Conservation (phyloP, 2,113 vertebrate species). For the Pachycephala philippinensis region DNA sequence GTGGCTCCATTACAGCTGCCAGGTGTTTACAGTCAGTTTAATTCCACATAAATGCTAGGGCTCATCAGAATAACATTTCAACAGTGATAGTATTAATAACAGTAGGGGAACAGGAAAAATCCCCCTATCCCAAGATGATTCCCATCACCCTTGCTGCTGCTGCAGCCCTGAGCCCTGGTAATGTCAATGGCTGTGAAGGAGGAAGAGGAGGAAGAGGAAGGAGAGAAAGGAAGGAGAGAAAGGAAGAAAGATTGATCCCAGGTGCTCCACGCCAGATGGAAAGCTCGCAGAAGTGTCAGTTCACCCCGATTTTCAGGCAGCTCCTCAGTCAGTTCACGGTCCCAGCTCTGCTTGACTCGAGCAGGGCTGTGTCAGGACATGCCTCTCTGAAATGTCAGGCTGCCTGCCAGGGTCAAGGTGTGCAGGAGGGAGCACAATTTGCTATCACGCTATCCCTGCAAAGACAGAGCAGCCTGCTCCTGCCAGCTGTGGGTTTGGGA, state of each 20-base stretch:
- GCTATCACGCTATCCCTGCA: neutral
- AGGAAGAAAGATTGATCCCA: neutral
- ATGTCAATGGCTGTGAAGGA: fast-evolving
- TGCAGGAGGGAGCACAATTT: neutral
- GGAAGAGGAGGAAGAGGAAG: neutral
- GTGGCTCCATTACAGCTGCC: neutral
- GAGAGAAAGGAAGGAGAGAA: neutral
- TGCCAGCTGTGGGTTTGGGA: neutral
- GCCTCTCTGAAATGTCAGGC: neutral
- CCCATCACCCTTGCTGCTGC: neutral
- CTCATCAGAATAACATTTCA: neutral
- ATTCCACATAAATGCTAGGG: neutral
- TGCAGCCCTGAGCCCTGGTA: neutral
- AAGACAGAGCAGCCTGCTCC: neutral
- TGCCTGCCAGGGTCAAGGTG: neutral
- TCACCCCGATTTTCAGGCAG: neutral
- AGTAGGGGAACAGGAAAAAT: neutral
- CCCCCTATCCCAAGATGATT: neutral
- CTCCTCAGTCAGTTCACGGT: neutral
- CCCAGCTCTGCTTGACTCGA: neutral
- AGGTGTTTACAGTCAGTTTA: neutral
- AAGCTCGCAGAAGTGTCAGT: neutral
- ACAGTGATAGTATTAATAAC: neutral
- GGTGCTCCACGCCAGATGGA: neutral
- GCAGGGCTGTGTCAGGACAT: neutral